Evolutionary conservation across 2,113 vertebrate species (phyloP).

Genomic region (Nothobranchius furzeri): DNA sequence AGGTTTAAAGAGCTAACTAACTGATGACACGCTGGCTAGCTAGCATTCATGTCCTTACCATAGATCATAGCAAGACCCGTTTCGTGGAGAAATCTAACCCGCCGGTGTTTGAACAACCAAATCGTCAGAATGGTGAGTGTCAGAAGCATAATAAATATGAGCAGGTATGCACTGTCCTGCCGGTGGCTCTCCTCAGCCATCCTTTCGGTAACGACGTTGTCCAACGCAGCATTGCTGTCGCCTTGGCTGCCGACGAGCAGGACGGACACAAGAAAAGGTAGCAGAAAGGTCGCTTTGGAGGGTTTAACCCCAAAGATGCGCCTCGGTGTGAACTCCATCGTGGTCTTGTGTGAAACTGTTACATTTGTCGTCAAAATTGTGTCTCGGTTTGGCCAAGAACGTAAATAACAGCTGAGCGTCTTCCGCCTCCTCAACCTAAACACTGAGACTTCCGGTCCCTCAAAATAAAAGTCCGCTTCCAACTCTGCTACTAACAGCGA

Average conservation of each 20-base stretch:
- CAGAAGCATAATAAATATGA: constrained; percentile 86
- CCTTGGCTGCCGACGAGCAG: constrained; percentile 58
- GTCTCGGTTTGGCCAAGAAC: neutral
- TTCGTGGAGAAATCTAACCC: constrained; percentile 87
- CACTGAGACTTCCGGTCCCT: constrained; percentile 51
- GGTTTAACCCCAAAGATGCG: constrained; percentile 3
- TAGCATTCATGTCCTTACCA: constrained; percentile 70
- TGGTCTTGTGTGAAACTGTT: constrained; percentile 18
- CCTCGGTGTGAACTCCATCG: constrained; percentile 35
- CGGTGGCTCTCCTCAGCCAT: constrained; percentile 88
- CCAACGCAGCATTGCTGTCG: constrained; percentile 76
- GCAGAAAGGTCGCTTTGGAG: constrained; percentile 15
- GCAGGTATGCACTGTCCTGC: constrained; percentile 88
- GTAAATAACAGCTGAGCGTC: constrained; percentile 19
- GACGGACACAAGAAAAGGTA: constrained; percentile 43
- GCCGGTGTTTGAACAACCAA: constrained; percentile 90
- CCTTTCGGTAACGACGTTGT: constrained; percentile 84
- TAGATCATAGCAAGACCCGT: constrained; percentile 91
- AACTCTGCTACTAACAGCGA: neutral
- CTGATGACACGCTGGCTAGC: neutral
- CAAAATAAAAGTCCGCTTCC: constrained; percentile 48
- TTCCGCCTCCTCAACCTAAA: constrained; percentile 58
- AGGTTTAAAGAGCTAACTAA: constrained; percentile 9
- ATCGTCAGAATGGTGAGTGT: constrained; percentile 87
- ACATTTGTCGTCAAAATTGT: constrained; percentile 39